Percentiles rank a stretch among this genome's conserved stretches.
phyloP scores from a whole-genome alignment of 2,113 vertebrate genomes.

The Bungarus multicinctus region DNA sequence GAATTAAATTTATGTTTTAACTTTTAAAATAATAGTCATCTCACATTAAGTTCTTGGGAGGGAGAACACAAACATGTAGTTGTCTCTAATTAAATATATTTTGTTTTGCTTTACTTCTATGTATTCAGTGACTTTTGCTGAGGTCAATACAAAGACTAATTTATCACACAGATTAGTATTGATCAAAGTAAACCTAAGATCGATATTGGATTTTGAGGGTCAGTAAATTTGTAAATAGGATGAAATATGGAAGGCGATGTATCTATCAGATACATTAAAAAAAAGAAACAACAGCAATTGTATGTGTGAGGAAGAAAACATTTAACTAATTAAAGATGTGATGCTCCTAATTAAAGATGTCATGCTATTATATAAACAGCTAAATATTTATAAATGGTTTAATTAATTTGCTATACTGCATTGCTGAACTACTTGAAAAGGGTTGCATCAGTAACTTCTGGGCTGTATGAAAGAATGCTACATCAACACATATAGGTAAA shows the following conservation, averaged over 20 bases:
- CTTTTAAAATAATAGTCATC: constrained; percentile 34
- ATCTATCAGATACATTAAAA: constrained; percentile 25
- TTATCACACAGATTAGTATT: constrained; percentile 63
- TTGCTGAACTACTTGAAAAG: background rate
- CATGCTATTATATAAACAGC: background rate
- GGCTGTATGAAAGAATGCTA: background rate
- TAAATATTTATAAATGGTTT: background rate
- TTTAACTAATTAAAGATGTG: background rate
- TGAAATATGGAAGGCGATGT: constrained; percentile 35
- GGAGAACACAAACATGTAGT: constrained; percentile 34
- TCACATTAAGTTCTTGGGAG: constrained; percentile 15
- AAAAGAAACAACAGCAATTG: constrained; percentile 5
- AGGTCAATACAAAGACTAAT: constrained; percentile 60
- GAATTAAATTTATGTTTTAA: constrained; percentile 32
- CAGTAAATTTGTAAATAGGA: constrained; percentile 60
- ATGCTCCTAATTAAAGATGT: background rate
- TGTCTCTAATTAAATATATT: constrained; percentile 53
- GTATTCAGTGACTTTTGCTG: constrained; percentile 55
- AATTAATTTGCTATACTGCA: background rate
- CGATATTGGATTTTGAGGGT: constrained; percentile 63
- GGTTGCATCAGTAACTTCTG: background rate
- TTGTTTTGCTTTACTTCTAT: constrained; percentile 54
- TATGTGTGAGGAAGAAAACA: background rate
- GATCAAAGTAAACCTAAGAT: constrained; percentile 58
- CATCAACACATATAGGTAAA: background rate